Conservation (phyloP, 2,888 invertebrate species). For the Nephrotoma flavescens region DNA sequence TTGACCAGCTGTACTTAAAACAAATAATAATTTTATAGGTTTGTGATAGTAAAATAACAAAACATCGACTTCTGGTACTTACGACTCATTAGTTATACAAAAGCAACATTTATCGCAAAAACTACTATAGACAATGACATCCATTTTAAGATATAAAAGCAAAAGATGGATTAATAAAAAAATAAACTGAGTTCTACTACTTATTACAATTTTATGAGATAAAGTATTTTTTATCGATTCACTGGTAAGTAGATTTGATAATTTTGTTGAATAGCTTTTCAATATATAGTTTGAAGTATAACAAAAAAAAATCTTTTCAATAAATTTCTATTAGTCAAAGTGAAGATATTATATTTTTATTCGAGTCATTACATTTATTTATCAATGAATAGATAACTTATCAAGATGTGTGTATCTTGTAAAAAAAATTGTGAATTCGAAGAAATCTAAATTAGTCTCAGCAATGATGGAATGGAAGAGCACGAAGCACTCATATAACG, state of each 20-base stretch:
- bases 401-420: not conserved
- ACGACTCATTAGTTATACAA: not conserved
- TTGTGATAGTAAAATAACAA: not conserved
- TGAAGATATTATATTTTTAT: not conserved
- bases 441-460: not conserved
- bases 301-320: not conserved
- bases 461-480: not conserved
- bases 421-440: not conserved
- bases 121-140: not conserved
- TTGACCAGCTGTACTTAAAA: too few relatives aligned
- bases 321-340: not conserved
- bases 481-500: not conserved
- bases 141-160: not conserved
- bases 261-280: not conserved
- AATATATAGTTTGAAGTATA: not conserved
- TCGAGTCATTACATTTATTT: not conserved
- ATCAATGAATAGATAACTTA: not conserved
- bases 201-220: not conserved
- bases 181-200: not conserved
- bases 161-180: not conserved
- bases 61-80: not conserved
- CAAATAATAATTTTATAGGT: too few relatives aligned
- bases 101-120: not conserved
- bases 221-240: not conserved
- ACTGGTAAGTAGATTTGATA: not conserved